phyloP scores from a whole-genome alignment of 2,113 vertebrate genomes.

The Gila orcuttii region DNA sequence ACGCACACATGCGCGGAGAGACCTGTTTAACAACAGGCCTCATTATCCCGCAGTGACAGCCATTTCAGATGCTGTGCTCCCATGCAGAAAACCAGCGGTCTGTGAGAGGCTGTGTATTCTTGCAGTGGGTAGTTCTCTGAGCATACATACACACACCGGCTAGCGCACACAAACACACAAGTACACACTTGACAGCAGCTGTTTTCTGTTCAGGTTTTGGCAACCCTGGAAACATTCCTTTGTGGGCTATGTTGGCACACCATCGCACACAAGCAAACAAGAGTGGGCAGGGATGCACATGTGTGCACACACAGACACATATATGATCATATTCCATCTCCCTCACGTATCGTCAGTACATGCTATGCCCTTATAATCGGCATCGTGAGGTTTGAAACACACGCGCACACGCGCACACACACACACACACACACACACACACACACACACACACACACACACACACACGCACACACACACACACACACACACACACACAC shows the following conservation, averaged over 20 bases:
- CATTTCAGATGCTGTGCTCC: constrained; percentile 47
- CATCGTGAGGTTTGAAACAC: constrained; percentile 37
- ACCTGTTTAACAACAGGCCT: constrained; percentile 47
- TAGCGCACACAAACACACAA: constrained; percentile 19
- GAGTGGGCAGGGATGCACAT: constrained; percentile 41
- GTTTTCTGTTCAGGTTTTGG: constrained; percentile 53
- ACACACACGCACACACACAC: constrained; percentile 28
- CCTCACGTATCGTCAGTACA: constrained; percentile 15
- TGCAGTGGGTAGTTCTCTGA: constrained; percentile 44
- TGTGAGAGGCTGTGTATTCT: constrained; percentile 54
- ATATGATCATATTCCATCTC: constrained; percentile 26
- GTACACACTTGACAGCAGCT: constrained; percentile 48
- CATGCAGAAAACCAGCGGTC: constrained; percentile 48
- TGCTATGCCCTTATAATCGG: constrained; percentile 41
- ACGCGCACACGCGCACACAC: constrained; percentile 15
- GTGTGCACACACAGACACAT: constrained; percentile 38
- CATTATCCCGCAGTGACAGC: constrained; percentile 56
- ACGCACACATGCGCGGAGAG: constrained; percentile 38
- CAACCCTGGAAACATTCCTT: constrained; percentile 50
- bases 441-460: constrained; percentile 7
- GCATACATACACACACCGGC: constrained; percentile 20
- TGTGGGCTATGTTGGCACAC: constrained; percentile 48
- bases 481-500: constrained; percentile 41
- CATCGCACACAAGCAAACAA: constrained; percentile 46
- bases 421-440: constrained; percentile 19